Conservation (phyloP, 2,888 invertebrate species). For the Tetanocera ferruginea region DNA sequence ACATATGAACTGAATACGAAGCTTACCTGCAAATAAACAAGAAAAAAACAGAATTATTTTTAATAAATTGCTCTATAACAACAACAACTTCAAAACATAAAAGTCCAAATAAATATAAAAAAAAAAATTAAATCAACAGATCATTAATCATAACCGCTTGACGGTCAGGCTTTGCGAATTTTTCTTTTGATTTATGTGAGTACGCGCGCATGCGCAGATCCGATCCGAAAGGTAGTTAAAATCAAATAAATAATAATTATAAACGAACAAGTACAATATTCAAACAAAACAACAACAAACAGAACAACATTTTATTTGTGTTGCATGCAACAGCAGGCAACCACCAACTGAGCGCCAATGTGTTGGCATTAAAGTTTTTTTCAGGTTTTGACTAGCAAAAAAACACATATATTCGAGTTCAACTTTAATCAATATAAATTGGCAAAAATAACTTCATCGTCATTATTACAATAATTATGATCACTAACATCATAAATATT, state of each 20-base stretch:
- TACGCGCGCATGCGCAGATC: slow-evolving; percentile 26
- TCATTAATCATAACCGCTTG: slow-evolving; percentile 4
- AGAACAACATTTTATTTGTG: neutral
- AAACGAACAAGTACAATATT: neutral
- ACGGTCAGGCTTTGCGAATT: neutral
- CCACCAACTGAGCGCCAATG: neutral
- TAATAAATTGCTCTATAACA: slow-evolving; percentile 16
- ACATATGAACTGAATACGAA: neutral
- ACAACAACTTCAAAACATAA: slow-evolving; percentile 2
- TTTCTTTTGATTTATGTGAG: slow-evolving; percentile 16
- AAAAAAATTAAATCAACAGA: neutral
- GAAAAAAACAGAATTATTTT: neutral
- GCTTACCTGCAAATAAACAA: neutral
- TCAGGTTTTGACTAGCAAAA: too few species aligned
- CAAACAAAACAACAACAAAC: too few species aligned
- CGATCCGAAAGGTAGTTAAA: neutral
- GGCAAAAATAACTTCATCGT: too few species aligned
- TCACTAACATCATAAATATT: too few species aligned
- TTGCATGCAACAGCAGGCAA: neutral
- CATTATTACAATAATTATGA: too few species aligned
- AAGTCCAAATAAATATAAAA: neutral
- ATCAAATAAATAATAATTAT: slow-evolving; percentile 16
- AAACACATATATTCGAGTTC: too few species aligned
- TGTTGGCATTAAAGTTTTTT: too few species aligned
- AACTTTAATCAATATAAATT: too few species aligned